Evolutionary conservation across 2,113 vertebrate species (phyloP), one percentile per base, ranked within the genome.

Genomic region (Xenotilapia longispinis): DNA sequence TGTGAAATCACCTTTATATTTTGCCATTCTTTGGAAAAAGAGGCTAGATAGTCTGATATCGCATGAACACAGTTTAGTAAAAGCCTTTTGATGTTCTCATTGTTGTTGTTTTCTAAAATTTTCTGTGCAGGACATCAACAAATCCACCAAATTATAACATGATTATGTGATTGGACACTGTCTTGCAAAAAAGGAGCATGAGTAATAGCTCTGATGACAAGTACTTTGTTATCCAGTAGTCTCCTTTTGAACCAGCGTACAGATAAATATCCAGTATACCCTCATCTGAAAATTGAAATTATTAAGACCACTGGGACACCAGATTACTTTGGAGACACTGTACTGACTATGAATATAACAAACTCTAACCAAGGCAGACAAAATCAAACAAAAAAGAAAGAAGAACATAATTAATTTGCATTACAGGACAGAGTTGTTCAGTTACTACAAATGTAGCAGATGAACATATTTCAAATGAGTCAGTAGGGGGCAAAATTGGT

Each of bases 401-500:
- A n/a, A 33, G 14, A 15, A 33, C 6, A 54, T 26, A 10, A 88
- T 85, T 79, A 11, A 86, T 89, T 53, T 40, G 14, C 31, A 45
- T 65, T 83, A 58, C 4, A 65, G 84, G 33, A 28, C 63, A 47
- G 14, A n/a, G 15, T 15, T 78, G 19, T 81, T 60, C 54, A 84
- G 81, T 54, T 58, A 15, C 28, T 84, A 47, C 54, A n/a, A 86
- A 31, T 60, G 42, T 60, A 84, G 55, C 58, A 63, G 10, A 79
- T 38, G 47, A 87, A 85, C 63, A 85, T 87, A 51, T 90, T 92
- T 81, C 58, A 78, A 87, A 81, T 84, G 15, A 79, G 91, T 91
- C 93, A 95, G 94, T 84, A 94, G 95, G 91, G 94, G 95, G 94
- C 94, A 95, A 94, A 95, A 91, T 91, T 93, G 94, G 53, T 89